A percentile compares a stretch with the other conserved stretches of the same genome.
Evolutionary conservation across 1,140 invertebrate species (phyloP).

Genomic region (Dendroctonus valens): DNA sequence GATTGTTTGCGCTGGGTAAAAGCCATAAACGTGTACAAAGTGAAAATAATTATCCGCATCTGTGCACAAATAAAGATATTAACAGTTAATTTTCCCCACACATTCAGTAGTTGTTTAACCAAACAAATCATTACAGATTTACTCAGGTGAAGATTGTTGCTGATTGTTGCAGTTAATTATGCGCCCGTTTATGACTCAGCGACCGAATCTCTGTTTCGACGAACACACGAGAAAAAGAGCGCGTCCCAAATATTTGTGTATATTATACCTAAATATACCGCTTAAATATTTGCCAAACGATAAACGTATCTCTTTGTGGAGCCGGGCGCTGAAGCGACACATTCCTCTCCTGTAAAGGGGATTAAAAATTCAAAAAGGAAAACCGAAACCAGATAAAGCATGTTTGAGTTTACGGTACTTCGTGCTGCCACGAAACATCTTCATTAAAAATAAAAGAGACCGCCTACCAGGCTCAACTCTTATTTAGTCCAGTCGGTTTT

Average conservation of each 20-base stretch:
- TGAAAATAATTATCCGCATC: not conserved
- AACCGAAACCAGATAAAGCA: conserved; percentile 17
- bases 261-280: not conserved
- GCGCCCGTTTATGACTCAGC: not conserved
- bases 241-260: conserved; percentile 11
- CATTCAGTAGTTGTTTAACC: not conserved
- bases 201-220: not conserved
- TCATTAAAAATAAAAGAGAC: conserved; percentile 22
- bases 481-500: not conserved
- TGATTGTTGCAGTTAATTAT: not conserved
- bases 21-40: not conserved
- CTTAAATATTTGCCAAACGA: conserved; percentile 20
- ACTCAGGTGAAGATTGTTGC: not conserved
- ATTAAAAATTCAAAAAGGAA: conserved; percentile 20
- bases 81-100: too few relatives aligned
- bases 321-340: conserved; percentile 5
- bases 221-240: not conserved
- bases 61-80: too few relatives aligned
- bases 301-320: conserved; percentile 18
- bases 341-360: conserved; percentile 3
- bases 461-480: not conserved
- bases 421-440: conserved; percentile 13
- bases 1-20: not conserved
- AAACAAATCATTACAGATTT: not conserved
- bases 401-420: conserved; percentile 23